Evolutionary conservation across 2,888 invertebrate species (phyloP).

Genomic region (Drosophila ustulata): DNA sequence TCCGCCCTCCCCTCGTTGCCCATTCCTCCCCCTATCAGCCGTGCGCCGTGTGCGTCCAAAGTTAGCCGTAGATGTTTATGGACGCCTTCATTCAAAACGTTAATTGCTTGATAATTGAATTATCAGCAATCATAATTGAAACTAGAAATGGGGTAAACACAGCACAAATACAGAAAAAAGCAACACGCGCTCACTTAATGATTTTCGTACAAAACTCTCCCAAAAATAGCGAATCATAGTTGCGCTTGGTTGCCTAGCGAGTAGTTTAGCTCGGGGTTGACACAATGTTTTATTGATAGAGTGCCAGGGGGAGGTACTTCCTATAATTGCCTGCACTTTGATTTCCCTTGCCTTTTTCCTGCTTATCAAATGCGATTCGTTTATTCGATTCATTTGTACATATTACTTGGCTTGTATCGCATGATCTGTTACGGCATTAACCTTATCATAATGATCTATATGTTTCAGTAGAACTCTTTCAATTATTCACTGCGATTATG

Average conservation of each 20-base stretch:
- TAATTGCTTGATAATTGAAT: conserved; percentile 77
- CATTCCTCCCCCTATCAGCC: conserved; percentile 1
- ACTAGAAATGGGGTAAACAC: conserved; percentile 24
- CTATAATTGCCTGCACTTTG: conserved; percentile 53
- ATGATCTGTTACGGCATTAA: conserved; percentile 3
- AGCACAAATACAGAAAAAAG: not conserved
- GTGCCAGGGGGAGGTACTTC: not conserved
- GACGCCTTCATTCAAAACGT: conserved; percentile 55
- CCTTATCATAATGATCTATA: conserved; percentile 16
- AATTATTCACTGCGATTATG: conserved; percentile 7
- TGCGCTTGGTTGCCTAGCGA: conserved; percentile 43
- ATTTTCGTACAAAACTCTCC: conserved; percentile 24
- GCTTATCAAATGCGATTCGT: conserved; percentile 12
- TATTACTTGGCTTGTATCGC: conserved; percentile 1
- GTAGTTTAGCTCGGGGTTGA: not conserved
- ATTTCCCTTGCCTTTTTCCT: conserved; percentile 25
- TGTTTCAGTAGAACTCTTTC: conserved; percentile 3
- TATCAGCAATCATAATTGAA: conserved; percentile 72
- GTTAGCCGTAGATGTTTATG: conserved; percentile 42
- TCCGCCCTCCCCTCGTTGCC: not conserved
- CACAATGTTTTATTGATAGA: not conserved
- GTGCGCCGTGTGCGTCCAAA: conserved; percentile 14
- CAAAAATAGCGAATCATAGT: conserved; percentile 20
- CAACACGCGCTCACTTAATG: conserved; percentile 66
- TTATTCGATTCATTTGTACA: conserved; percentile 5